phyloP scores from a whole-genome alignment of 2,797 vertebrate genomes.

The Meda fulgida region DNA sequence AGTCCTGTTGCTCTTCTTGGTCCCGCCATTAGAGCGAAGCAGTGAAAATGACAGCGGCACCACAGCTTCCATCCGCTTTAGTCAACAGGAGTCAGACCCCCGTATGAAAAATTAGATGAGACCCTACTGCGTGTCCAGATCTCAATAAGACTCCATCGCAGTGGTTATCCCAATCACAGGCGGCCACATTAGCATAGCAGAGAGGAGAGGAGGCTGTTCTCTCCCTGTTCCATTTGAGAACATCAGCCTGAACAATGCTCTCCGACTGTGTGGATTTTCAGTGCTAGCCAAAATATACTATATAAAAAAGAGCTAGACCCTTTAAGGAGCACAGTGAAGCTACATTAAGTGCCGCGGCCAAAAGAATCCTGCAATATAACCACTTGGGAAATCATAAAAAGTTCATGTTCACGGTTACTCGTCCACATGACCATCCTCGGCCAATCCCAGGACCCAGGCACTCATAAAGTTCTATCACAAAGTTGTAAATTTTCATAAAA shows the following conservation, averaged over 20 bases:
- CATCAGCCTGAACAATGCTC: conserved; percentile 55
- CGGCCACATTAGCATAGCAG: conserved; percentile 69
- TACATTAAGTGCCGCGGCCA: conserved; percentile 91
- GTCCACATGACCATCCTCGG: conserved; percentile 99
- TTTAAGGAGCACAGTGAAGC: conserved; percentile 82
- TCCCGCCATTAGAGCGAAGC: conserved; percentile 57
- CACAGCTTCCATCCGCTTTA: conserved; percentile 48
- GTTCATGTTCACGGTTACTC: conserved; percentile 99
- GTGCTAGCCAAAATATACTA: conserved; percentile 29
- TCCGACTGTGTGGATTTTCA: conserved; percentile 26
- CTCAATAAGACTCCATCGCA: conserved; percentile 75
- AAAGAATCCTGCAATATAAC: conserved; percentile 97
- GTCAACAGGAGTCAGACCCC: conserved; percentile 60
- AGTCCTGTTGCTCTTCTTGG: conserved; percentile 60
- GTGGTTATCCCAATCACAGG: conserved; percentile 77
- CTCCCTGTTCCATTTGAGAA: conserved; percentile 63
- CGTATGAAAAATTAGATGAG: conserved; percentile 78
- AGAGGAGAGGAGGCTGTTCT: conserved; percentile 64
- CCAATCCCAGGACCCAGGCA: conserved; percentile 98
- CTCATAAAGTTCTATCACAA: conserved; percentile 99
- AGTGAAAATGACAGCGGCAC: conserved; percentile 45
- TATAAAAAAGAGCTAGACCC: conserved; percentile 48
- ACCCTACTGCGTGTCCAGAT: conserved; percentile 70
- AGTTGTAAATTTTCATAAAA: conserved; percentile 99
- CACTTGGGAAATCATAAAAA: conserved; percentile 99